Base-by-base conservation (phyloP, 1,140 invertebrate genomes). In the Drosophila insularis region DNA sequence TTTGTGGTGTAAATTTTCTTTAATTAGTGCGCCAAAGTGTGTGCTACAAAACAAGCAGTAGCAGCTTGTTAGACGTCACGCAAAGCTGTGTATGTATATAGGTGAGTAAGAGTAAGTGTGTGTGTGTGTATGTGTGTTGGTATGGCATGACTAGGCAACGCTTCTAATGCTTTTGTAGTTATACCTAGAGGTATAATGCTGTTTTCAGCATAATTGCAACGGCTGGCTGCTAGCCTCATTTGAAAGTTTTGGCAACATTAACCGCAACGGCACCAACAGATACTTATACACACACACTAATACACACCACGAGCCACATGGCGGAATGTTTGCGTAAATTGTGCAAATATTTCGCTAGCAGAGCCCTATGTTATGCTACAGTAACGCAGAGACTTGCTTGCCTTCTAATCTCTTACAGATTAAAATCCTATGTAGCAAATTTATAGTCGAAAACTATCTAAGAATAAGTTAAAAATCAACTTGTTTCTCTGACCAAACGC, bases 11-110 rank as follows among this genome's bases (percentile, higher is more conserved):
- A 68, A 70, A 77, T 72, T 74, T 81, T 86, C 78, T 62, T 81
- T 72, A 85, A 86, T 81, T 81, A 78, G 74, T 81, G 74, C 78
- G 68, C 56, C 63, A 27, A 73, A 77, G 70, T 68, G 68, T 50
- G 19, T 50, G 43, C 43, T 50, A 50, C 19, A 50, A 50, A 50
- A 50, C 43, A 50, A 50, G 43, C 43, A 50, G 43, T 21, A 50
- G 43, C 43, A 50, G 43, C 43, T 50, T 50, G 43, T 50, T 50
- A 50, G 43, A 6, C 43, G 43, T 21, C 43, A 50, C 43, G 43
- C 62, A 68, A 66, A 69, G 35, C 14, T 27, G 32, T 35, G 56
- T 21, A 35, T 17, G 11, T 10, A 21, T 0, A 10, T 50, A 17
- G 21, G 10, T 11, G 31, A 31, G 10, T 23, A 46, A 19, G 46